Conservation (phyloP, 2,888 invertebrate species). For the Eilema caniola region DNA sequence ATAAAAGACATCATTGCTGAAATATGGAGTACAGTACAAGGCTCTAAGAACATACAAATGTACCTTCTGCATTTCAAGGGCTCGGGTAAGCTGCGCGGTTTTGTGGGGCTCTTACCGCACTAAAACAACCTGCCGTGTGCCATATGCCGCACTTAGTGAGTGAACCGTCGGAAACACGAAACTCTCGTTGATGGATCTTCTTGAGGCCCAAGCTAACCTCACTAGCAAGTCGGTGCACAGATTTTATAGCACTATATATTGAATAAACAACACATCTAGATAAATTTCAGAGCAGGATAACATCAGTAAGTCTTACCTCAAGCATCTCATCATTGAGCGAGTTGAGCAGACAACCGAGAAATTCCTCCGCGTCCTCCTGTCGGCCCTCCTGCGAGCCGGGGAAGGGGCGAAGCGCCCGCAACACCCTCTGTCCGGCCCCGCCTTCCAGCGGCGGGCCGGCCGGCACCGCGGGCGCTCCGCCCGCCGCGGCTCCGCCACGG, state of each 20-base stretch:
- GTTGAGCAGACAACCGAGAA: slow-evolving; percentile 96
- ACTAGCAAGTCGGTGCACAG: too few species aligned
- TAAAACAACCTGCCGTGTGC: too few species aligned
- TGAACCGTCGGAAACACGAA: too few species aligned
- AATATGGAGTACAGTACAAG: too few species aligned
- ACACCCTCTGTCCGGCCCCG: slow-evolving; percentile 93
- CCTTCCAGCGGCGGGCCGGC: slow-evolving; percentile 96
- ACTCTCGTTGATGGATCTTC: too few species aligned
- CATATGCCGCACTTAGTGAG: too few species aligned
- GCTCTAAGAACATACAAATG: too few species aligned
- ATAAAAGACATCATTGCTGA: too few species aligned
- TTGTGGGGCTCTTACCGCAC: too few species aligned
- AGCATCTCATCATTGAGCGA: slow-evolving; percentile 99
- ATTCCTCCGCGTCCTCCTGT: slow-evolving; percentile 99
- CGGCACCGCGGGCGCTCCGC: slow-evolving; percentile 75
- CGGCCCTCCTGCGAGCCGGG: slow-evolving; percentile 92
- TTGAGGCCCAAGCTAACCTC: too few species aligned
- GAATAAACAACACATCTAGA: neutral
- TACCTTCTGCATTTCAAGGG: too few species aligned
- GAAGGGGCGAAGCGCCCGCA: slow-evolving; percentile 91
- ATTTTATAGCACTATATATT: neutral
- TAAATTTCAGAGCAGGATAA: neutral
- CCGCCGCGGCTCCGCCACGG: slow-evolving; percentile 72
- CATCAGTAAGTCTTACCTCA: slow-evolving; percentile 86
- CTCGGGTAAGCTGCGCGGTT: too few species aligned